Conservation (phyloP, 2,888 invertebrate genomes). For the Elysia crispata region DNA sequence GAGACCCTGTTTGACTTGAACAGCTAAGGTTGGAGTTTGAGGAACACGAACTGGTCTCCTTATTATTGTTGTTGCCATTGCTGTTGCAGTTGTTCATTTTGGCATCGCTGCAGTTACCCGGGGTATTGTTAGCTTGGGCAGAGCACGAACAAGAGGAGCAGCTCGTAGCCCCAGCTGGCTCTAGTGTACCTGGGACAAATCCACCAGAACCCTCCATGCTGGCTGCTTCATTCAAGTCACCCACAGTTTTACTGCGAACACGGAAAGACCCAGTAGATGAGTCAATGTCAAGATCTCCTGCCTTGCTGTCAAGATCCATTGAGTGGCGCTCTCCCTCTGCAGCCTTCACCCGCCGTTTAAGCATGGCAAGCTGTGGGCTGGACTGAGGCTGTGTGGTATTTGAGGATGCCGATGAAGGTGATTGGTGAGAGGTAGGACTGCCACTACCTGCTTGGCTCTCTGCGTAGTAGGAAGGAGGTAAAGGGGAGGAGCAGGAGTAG, state of each 20-base stretch:
- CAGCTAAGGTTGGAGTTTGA: constrained; percentile 71
- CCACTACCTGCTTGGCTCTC: neutral
- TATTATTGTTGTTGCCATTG: constrained; percentile 49
- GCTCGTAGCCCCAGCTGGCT: constrained; percentile 30
- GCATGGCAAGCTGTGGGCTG: constrained; percentile 47
- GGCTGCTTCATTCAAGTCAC: constrained; percentile 83
- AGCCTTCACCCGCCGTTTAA: constrained; percentile 54
- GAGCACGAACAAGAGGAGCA: constrained; percentile 20
- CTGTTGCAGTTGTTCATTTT: no score
- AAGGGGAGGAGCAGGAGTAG: constrained; percentile 40
- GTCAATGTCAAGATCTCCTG: constrained; percentile 79
- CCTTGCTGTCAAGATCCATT: constrained; percentile 88
- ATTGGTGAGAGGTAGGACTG: constrained; percentile 22
- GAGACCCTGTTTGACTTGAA: constrained; percentile 63
- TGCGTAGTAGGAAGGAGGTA: constrained; percentile 12
- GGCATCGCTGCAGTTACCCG: constrained; percentile 41
- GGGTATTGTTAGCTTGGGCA: no score
- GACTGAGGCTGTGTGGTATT: constrained; percentile 38
- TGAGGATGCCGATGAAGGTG: neutral
- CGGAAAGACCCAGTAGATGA: constrained; percentile 81
- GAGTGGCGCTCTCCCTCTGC: constrained; percentile 71
- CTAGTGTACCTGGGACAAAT: constrained; percentile 47
- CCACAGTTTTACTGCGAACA: constrained; percentile 93
- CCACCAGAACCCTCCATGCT: constrained; percentile 74
- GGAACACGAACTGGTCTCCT: constrained; percentile 58